Evolutionary conservation across 2,113 vertebrate species (phyloP).

Genomic region (Zapornia atra): DNA sequence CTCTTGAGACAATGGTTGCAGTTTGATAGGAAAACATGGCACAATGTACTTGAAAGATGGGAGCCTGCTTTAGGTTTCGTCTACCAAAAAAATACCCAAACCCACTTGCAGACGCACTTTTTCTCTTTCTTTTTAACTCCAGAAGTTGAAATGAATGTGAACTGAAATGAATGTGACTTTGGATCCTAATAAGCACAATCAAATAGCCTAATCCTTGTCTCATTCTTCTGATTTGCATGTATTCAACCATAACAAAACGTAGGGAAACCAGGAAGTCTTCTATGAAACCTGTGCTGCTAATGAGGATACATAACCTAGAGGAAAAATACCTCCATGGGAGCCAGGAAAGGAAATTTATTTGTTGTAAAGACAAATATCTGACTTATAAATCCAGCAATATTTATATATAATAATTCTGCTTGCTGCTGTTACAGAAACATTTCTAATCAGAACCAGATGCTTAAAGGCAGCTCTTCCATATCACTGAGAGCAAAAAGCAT

Average conservation of each 20-base stretch:
- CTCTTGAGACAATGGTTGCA: background rate
- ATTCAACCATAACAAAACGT: background rate
- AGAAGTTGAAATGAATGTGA: background rate
- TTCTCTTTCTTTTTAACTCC: background rate
- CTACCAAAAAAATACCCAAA: background rate
- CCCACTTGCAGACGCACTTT: fast-evolving
- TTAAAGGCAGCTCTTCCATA: background rate
- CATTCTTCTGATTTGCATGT: background rate
- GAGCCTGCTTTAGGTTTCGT: background rate
- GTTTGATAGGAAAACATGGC: background rate
- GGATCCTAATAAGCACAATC: background rate
- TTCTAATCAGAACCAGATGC: background rate
- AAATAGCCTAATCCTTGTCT: background rate
- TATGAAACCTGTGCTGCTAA: background rate
- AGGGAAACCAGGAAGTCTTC: background rate
- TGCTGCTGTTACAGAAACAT: background rate
- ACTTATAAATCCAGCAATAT: background rate
- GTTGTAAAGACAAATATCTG: background rate
- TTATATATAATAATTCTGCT: background rate
- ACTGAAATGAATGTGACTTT: background rate
- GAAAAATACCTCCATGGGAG: background rate
- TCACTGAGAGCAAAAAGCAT: background rate
- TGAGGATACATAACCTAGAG: background rate
- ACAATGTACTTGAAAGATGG: background rate
- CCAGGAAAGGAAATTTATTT: background rate